Conservation (phyloP, 2,113 vertebrate genomes). For the Tinamus guttatus region DNA sequence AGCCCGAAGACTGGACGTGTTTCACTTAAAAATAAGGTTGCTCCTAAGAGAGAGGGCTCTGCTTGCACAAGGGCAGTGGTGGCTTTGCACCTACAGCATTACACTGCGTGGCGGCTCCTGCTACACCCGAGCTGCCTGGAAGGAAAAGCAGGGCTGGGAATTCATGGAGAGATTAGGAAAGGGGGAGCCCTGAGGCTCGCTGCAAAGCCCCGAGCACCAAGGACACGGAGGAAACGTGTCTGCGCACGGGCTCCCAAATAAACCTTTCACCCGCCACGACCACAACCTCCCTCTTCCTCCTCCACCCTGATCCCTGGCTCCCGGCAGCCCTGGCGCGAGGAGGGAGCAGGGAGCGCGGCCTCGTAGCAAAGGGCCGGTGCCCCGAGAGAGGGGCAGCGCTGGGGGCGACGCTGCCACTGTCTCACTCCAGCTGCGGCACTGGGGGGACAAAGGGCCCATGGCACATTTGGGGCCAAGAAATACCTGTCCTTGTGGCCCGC, state of each 20-base stretch:
- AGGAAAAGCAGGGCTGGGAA: neutral
- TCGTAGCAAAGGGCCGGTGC: neutral
- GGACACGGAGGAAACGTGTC: neutral
- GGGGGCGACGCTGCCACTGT: neutral
- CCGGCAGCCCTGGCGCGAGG: neutral
- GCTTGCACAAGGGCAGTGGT: neutral
- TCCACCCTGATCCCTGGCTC: neutral
- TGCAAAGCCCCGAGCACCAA: neutral
- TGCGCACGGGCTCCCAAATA: neutral
- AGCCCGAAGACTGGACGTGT: fast-evolving
- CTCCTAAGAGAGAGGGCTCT: neutral
- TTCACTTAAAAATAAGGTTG: neutral
- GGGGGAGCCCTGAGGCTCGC: neutral
- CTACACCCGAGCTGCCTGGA: no score
- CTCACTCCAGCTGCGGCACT: fast-evolving
- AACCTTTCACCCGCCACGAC: neutral
- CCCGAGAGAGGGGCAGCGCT: neutral
- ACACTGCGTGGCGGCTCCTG: neutral
- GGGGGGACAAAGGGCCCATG: no score
- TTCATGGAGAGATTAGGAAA: neutral
- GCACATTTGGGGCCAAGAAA: neutral
- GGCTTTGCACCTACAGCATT: neutral
- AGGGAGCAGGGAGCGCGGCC: fast-evolving
- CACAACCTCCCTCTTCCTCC: neutral
- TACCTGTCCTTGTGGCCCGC: fast-evolving